phyloP scores from a whole-genome alignment of 1,140 invertebrate species.

The Drosophila nannoptera region DNA sequence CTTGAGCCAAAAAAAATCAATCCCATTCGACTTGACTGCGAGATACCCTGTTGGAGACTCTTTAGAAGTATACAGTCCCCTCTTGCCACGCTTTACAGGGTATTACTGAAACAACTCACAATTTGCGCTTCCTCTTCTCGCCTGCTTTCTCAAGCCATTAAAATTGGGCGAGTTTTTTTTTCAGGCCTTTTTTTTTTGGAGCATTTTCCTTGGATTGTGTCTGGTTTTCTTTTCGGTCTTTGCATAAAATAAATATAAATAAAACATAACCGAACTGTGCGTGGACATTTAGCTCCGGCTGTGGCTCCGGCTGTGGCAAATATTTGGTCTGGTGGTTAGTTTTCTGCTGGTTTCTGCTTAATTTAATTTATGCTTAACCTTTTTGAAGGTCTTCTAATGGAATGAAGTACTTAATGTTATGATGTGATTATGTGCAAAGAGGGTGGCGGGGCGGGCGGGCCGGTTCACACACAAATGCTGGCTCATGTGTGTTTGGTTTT shows the following conservation, averaged over 20 bases:
- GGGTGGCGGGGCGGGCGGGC: background rate
- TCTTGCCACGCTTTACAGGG: background rate
- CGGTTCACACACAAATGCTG: background rate
- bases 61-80: no score
- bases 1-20: slow-evolving; percentile 59
- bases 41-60: slow-evolving; percentile 2
- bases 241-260: slow-evolving; percentile 77
- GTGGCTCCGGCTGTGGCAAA: slow-evolving; percentile 30
- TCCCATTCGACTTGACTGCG: background rate
- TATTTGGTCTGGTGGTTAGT: slow-evolving; percentile 28
- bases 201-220: background rate
- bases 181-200: slow-evolving; percentile 7
- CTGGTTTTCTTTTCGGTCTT: slow-evolving; percentile 21
- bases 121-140: background rate
- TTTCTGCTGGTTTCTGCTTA: slow-evolving; percentile 47
- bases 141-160: background rate
- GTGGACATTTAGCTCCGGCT: slow-evolving; percentile 40
- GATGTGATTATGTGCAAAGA: slow-evolving; percentile 53
- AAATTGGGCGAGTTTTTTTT: slow-evolving; percentile 63
- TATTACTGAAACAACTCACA: no score
- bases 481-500: slow-evolving; percentile 3
- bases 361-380: slow-evolving; percentile 73
- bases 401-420: slow-evolving; percentile 60
- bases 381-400: slow-evolving; percentile 52
- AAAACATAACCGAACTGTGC: slow-evolving; percentile 35